phyloP scores from a whole-genome alignment of 2,888 invertebrate species.

The Chaitophorus viminalis region DNA sequence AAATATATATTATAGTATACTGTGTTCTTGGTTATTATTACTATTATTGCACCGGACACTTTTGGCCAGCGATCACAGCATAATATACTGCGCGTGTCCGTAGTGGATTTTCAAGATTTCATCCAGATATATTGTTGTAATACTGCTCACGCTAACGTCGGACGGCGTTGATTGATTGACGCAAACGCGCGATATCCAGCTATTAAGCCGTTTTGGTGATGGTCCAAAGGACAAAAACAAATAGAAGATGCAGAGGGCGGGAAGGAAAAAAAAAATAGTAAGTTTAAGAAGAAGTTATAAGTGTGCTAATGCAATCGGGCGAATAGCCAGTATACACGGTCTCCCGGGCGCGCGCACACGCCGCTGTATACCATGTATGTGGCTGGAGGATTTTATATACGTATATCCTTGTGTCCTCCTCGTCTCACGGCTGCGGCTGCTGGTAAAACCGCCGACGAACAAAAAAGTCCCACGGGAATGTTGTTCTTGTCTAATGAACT shows the following conservation, averaged over 20 bases:
- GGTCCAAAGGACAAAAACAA: conserved; percentile 25
- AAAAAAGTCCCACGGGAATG: conserved; percentile 50
- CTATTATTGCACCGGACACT: neutral
- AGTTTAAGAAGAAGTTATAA: neutral
- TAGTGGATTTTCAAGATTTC: neutral
- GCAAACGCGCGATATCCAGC: conserved; percentile 30
- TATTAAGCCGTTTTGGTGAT: conserved; percentile 53
- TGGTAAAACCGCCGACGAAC: neutral
- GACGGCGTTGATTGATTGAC: conserved; percentile 48
- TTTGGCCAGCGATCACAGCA: neutral
- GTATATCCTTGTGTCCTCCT: neutral
- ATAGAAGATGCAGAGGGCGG: neutral
- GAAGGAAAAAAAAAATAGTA: neutral
- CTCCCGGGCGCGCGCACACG: neutral
- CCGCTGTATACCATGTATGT: too few relatives aligned
- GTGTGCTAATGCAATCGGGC: conserved; percentile 54
- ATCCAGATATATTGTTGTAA: conserved; percentile 2
- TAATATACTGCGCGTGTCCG: neutral
- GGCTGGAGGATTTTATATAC: too few relatives aligned
- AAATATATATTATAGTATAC: too few relatives aligned
- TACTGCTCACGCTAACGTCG: neutral
- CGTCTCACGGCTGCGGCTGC: neutral
- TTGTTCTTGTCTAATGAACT: conserved; percentile 55
- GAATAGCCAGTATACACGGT: conserved; percentile 33
- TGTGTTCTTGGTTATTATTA: neutral